These are phyloP conservation scores for Podarcis raffonei DNA, from an alignment of 2,113 vertebrate species.

Conservation along the genomic window DNA sequence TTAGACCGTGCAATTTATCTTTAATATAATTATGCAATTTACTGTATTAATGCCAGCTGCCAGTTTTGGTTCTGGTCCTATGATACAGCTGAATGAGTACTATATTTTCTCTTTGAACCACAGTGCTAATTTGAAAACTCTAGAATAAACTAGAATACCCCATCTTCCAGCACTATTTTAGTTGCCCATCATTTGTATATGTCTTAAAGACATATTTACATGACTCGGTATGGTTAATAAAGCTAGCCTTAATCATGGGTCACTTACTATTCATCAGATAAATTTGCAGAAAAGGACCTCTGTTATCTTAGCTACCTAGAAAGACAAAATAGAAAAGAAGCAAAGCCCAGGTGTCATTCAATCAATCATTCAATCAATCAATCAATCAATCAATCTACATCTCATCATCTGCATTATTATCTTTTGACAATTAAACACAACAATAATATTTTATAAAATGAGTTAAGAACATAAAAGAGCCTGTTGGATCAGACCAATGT, in stretches of 20 bases:
- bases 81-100: slow-evolving; percentile 44
- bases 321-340: background rate
- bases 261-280: background rate
- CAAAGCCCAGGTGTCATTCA: background rate
- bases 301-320: background rate
- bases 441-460: background rate
- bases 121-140: slow-evolving; percentile 54
- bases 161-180: slow-evolving; percentile 4
- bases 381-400: background rate
- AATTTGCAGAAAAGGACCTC: background rate
- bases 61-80: slow-evolving; percentile 60
- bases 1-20: slow-evolving; percentile 57
- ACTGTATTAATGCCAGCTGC: slow-evolving; percentile 68
- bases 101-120: slow-evolving; percentile 55
- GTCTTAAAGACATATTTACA: background rate
- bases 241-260: background rate
- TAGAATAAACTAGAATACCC: slow-evolving; percentile 1
- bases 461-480: background rate
- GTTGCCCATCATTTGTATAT: background rate
- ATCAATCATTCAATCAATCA: background rate
- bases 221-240: background rate
- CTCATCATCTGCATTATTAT: background rate
- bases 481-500: too few species aligned
- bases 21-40: slow-evolving; percentile 67
- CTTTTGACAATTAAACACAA: background rate